These are phyloP conservation scores for Syngnathus scovelli DNA, from an alignment of 2,113 vertebrate genomes.

Conservation along the genomic window DNA sequence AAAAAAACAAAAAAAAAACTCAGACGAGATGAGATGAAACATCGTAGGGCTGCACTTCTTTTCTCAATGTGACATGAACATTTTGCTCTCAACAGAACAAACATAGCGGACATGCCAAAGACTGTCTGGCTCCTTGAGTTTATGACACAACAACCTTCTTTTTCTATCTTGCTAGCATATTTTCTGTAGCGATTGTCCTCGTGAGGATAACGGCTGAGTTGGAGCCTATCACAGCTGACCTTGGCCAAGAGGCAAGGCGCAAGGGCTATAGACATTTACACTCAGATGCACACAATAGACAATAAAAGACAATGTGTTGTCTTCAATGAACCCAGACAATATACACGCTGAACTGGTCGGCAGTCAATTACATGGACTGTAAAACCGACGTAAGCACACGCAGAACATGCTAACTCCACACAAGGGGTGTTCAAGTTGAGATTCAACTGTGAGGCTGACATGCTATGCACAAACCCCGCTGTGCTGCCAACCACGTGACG, in stretches of 20 bases:
- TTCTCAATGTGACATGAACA: conserved; percentile 1
- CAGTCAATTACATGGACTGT: no score
- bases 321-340: no score
- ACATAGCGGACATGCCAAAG: not conserved
- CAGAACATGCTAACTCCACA: not conserved
- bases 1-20: conserved; percentile 1
- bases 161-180: no score
- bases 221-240: no score
- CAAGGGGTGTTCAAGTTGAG: not conserved
- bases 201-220: no score
- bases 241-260: no score
- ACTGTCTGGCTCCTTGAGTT: not conserved
- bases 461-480: not conserved
- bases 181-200: no score
- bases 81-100: conserved; percentile 1
- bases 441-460: not conserved
- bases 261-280: no score
- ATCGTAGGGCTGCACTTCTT: not conserved
- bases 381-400: not conserved
- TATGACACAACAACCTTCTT: not conserved
- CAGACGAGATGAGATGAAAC: not conserved
- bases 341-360: no score
- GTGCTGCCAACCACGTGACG: not conserved
- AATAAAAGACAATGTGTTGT: no score
- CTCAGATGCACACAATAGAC: no score